These are phyloP conservation scores for Stenurella melanura DNA, from an alignment of 2,888 invertebrate genomes.

Conservation along the genomic window DNA sequence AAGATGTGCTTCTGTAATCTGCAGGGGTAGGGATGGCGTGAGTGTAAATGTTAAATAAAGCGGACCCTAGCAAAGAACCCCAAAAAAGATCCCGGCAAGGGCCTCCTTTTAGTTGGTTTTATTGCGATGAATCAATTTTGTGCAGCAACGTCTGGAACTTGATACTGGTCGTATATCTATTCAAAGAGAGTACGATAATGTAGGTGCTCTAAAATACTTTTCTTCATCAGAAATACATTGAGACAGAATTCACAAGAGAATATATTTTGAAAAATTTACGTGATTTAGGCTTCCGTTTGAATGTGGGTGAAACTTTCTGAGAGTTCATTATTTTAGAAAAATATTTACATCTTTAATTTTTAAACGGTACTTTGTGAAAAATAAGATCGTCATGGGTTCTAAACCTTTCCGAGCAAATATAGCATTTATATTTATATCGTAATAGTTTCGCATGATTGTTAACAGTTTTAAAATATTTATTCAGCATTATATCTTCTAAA, in stretches of 20 bases:
- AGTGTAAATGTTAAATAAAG: too few relatives aligned
- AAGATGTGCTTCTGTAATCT: too few relatives aligned
- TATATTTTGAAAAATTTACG: slow-evolving; percentile 7
- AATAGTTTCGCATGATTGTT: slow-evolving; percentile 47
- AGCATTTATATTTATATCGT: slow-evolving; percentile 53
- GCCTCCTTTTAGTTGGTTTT: too few relatives aligned
- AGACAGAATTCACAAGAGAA: slow-evolving; percentile 47
- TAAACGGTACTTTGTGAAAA: slow-evolving; percentile 44
- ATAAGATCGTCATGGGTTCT: slow-evolving; percentile 41
- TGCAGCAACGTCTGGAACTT: slow-evolving; percentile 27
- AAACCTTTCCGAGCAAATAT: slow-evolving; percentile 49
- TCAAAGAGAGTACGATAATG: slow-evolving; percentile 16
- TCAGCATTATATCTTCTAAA: slow-evolving; percentile 42
- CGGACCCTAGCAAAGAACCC: too few relatives aligned
- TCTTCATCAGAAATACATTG: too few relatives aligned
- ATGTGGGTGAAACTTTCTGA: neutral
- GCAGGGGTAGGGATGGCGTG: too few relatives aligned
- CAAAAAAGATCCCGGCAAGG: too few relatives aligned
- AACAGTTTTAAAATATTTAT: slow-evolving; percentile 42
- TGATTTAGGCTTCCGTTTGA: slow-evolving; percentile 7
- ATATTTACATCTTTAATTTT: slow-evolving; percentile 45
- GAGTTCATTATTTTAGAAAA: slow-evolving; percentile 31
- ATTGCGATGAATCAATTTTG: too few relatives aligned
- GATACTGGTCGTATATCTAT: neutral
- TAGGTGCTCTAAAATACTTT: slow-evolving; percentile 40